phyloP scores from a whole-genome alignment of 2,888 invertebrate species.

The Embidobia sp. region DNA sequence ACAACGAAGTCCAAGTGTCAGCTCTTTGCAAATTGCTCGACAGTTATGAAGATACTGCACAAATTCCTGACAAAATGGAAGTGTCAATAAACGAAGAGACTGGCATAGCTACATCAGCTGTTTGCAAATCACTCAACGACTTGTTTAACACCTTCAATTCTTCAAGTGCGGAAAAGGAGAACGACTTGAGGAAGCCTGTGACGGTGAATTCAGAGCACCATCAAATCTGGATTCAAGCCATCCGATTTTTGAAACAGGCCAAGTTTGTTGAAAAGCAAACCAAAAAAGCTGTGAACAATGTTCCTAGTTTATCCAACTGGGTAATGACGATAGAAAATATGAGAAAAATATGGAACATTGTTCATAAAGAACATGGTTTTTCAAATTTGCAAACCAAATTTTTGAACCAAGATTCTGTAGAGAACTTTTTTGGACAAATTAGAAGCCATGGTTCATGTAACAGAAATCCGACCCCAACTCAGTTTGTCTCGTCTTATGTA shows the following conservation, averaged over 20 bases:
- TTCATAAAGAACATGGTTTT: too few relatives aligned
- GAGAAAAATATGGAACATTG: too few relatives aligned
- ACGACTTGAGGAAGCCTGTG: neutral
- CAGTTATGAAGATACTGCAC: neutral
- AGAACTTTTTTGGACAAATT: too few relatives aligned
- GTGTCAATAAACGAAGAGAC: neutral
- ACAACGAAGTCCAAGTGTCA: too few relatives aligned
- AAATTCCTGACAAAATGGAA: neutral
- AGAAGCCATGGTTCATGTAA: too few relatives aligned
- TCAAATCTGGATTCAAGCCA: conserved; percentile 4
- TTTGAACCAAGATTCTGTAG: too few relatives aligned
- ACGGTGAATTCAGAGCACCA: conserved; percentile 2
- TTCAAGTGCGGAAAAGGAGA: neutral
- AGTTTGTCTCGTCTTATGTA: too few relatives aligned
- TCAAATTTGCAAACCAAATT: too few relatives aligned
- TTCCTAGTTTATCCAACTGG: conserved; percentile 3
- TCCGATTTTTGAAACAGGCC: neutral
- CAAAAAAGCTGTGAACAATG: neutral
- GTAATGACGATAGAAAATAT: too few relatives aligned
- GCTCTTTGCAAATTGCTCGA: too few relatives aligned
- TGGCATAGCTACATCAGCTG: neutral
- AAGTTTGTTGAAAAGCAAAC: neutral
- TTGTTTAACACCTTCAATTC: conserved; percentile 2
- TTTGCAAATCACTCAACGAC: conserved; percentile 15
- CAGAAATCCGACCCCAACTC: too few relatives aligned